Evolutionary conservation across 2,888 invertebrate genomes (phyloP).

Genomic region (Phalera bucephala): DNA sequence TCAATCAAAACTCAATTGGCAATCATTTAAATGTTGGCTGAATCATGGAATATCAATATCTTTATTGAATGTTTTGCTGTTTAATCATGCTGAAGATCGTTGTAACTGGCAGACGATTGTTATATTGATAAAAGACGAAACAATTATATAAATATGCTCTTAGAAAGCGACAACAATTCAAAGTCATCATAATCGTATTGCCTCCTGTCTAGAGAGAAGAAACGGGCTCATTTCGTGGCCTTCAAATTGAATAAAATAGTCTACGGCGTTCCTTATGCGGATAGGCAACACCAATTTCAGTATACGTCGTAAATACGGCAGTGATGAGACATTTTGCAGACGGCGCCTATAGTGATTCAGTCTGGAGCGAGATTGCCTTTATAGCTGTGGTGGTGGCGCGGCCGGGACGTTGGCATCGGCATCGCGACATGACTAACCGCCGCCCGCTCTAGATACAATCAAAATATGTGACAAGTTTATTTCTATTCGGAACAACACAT

Average conservation of each 20-base stretch:
- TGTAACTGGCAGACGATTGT: not conserved
- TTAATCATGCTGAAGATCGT: not conserved
- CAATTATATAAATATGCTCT: not conserved
- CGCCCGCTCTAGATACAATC: slow-evolving; percentile 82
- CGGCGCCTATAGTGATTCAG: slow-evolving; percentile 80
- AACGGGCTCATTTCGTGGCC: too few relatives aligned
- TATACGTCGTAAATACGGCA: slow-evolving; percentile 58
- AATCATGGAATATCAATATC: not conserved
- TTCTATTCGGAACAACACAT: slow-evolving; percentile 81
- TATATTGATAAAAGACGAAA: not conserved
- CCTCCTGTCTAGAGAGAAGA: too few relatives aligned
- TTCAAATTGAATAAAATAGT: slow-evolving; percentile 17
- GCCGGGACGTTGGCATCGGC: slow-evolving; percentile 79
- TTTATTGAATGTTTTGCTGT: not conserved
- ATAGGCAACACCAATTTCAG: slow-evolving; percentile 36
- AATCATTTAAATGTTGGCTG: slow-evolving; percentile 16
- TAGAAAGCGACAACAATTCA: not conserved
- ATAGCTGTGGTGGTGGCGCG: slow-evolving; percentile 68
- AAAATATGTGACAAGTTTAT: slow-evolving; percentile 83
- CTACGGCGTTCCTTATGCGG: slow-evolving; percentile 26
- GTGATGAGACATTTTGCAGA: slow-evolving; percentile 81
- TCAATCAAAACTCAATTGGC: slow-evolving; percentile 12
- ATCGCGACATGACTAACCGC: slow-evolving; percentile 78
- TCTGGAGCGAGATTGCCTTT: slow-evolving; percentile 76
- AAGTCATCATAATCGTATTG: not conserved